Base-by-base conservation (phyloP, 2,888 invertebrate species). In the Leucophenga montana region DNA sequence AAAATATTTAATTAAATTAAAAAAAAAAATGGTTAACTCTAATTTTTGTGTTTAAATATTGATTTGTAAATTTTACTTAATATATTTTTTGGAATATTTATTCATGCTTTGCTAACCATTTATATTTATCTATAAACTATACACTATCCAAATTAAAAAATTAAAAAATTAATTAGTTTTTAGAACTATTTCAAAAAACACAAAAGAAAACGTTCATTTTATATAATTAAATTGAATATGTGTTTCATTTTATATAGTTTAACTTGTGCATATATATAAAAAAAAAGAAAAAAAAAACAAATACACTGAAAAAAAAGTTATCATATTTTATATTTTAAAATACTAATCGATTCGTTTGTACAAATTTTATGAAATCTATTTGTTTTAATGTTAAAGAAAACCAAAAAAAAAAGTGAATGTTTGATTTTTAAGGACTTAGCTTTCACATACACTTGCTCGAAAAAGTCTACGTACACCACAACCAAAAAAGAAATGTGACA, bases 331-430 rank as follows among this genome's bases (percentile, higher is more conserved):
- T 27, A 50, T 20, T 68, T 64, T 67, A 68, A 78, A 80, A 85
- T 84, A 84, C 84, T 84, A 84, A 84, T 84, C 84, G 84, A 84
- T 84, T 84, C 84, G 81, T 84, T 84, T 85, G 20, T 64, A 64
- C 48, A 64, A 20, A 59, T 31, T 59, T 59, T 59, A 59, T 31
- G 1, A 33, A 31, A 59, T 59, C 39, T 39, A 11, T 16, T 27
- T 27, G 27, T 27, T 18, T 54, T 54, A 59, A 59, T 57, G 61
- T 68, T 70, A 46, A 46, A 46, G 13, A 14, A 46, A 46, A 44
- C 44, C 6, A 44, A 46, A 46, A 46, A 54, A 54, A 54, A 11
- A 18, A 8, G 9, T 1, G 20, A 20, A 18, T 18, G 18, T 18
- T 11, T 14, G 18, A 56, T 11, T 39, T n/a, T 11, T 50, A 18